phyloP scores from a whole-genome alignment of 2,113 vertebrate species.

The Otis tarda region DNA sequence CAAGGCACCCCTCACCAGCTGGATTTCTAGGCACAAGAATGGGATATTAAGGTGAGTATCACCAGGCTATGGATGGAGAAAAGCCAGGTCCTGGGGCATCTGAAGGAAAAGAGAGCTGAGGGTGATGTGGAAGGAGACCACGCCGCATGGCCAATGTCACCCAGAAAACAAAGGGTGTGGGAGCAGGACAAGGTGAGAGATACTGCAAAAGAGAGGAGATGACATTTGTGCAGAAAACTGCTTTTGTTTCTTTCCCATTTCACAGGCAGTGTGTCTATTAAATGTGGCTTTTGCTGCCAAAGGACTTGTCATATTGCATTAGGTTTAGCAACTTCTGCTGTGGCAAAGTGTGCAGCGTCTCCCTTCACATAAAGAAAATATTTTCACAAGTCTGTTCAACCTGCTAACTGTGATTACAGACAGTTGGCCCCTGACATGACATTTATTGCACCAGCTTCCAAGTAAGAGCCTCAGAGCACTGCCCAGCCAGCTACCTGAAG shows the following conservation, averaged over 20 bases:
- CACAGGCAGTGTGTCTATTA: slow-evolving; percentile 67
- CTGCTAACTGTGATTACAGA: slow-evolving; percentile 76
- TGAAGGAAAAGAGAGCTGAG: neutral
- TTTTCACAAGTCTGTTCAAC: slow-evolving; percentile 76
- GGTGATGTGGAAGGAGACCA: neutral
- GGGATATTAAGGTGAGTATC: neutral
- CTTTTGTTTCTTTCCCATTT: slow-evolving; percentile 60
- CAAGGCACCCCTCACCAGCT: neutral
- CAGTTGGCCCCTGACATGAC: slow-evolving; percentile 72
- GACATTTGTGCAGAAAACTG: slow-evolving; percentile 13
- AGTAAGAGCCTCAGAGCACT: slow-evolving; percentile 51
- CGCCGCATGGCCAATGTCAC: rapidly evolving
- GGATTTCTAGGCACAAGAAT: neutral
- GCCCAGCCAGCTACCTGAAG: slow-evolving; percentile 69
- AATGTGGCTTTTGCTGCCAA: slow-evolving; percentile 73
- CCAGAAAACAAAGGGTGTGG: neutral
- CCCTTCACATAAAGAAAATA: slow-evolving; percentile 77
- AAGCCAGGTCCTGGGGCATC: rapidly evolving
- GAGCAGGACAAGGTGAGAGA: neutral
- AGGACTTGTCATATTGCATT: slow-evolving; percentile 77
- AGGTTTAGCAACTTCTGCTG: slow-evolving; percentile 75
- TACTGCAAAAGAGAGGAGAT: neutral
- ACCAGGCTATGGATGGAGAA: neutral
- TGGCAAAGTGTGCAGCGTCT: slow-evolving; percentile 72
- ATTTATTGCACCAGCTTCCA: slow-evolving; percentile 59